phyloP scores from a whole-genome alignment of 2,797 vertebrate species.

The Hoplostethus atlanticus region DNA sequence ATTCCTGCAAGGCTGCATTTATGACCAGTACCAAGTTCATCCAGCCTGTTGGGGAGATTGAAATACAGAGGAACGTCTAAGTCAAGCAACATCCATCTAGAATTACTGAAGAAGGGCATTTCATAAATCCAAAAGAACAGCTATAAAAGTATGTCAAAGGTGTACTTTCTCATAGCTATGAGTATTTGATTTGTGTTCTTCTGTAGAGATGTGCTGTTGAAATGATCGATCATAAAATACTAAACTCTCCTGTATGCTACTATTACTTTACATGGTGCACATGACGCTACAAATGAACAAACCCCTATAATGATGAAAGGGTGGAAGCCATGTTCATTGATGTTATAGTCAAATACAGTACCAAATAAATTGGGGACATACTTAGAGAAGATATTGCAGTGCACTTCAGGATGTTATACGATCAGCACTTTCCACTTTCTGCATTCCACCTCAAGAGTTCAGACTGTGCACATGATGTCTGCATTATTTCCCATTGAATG shows the following conservation, averaged over 20 bases:
- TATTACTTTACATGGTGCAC: no score
- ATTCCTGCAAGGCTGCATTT: conserved; percentile 25
- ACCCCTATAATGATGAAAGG: not conserved
- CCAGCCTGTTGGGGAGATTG: conserved; percentile 11
- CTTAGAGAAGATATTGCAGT: conserved; percentile 7
- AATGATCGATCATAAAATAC: not conserved
- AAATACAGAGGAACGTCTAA: conserved; percentile 25
- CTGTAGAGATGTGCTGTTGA: not conserved
- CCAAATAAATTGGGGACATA: conserved; percentile 17
- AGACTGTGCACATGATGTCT: conserved; percentile 39
- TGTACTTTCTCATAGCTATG: no score
- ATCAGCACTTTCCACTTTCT: conserved; percentile 42
- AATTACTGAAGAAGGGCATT: not conserved
- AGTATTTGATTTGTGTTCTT: not conserved
- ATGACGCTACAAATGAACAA: not conserved
- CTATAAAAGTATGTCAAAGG: not conserved
- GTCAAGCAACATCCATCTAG: conserved; percentile 33
- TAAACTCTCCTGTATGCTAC: no score
- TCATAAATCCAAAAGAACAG: not conserved
- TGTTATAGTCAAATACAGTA: not conserved
- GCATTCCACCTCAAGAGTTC: conserved; percentile 34
- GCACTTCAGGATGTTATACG: conserved; percentile 33
- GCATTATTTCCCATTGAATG: conserved; percentile 46
- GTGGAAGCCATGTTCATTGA: not conserved
- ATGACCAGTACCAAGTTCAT: conserved; percentile 36